Evolutionary conservation across 2,888 invertebrate species (phyloP), one percentile per base, ranked within the genome.

Genomic region (Lordiphosa andalusiaca): DNA sequence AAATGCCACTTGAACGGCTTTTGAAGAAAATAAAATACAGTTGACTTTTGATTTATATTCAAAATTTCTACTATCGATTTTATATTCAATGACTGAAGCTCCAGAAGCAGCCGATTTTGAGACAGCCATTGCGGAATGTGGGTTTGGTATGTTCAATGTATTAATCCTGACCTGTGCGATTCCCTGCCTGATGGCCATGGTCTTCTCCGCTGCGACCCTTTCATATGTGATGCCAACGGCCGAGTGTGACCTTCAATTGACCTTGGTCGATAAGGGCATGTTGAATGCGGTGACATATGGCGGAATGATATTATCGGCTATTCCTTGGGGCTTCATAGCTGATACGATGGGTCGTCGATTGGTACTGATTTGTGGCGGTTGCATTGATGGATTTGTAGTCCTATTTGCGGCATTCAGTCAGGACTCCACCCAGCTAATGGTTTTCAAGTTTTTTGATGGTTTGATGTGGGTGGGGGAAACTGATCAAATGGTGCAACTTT

Each of bases 221-320:
- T 93, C 94, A 0, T 95, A 93, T 84, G 91, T 95, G 73, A 91
- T 95, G 85, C 94, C 94, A 0, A 91, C 92, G 19, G 93, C 94
- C 0, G 93, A 94, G 86, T 95, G 95, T 78, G 93, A 94, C 71
- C 91, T 95, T 80, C 85, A 92, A 12, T 90, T 95, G 12, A 91
- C 91, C 4, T 87, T 93, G 21, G 77, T 93, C 33, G 92, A 94
- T 48, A 94, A 94, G 90, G 95, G 95, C 4, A 89, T 92, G 0
- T 89, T 95, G 9, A 92, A 93, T 60, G 93, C 93, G 1, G 91
- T 93, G 53, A 93, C 93, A 6, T 95, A 94, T 89, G 91, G 92
- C 94, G 95, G 94, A 19, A 95, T 95, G 94, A 93, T 94, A 73
- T 90, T 92, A 0, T 94, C 94, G 40, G 93, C 93, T 0, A 90